Percentiles rank a stretch among this genome's conserved stretches.
Conservation (phyloP, 1,140 invertebrate genomes). For the Harpegnathos saltator region DNA sequence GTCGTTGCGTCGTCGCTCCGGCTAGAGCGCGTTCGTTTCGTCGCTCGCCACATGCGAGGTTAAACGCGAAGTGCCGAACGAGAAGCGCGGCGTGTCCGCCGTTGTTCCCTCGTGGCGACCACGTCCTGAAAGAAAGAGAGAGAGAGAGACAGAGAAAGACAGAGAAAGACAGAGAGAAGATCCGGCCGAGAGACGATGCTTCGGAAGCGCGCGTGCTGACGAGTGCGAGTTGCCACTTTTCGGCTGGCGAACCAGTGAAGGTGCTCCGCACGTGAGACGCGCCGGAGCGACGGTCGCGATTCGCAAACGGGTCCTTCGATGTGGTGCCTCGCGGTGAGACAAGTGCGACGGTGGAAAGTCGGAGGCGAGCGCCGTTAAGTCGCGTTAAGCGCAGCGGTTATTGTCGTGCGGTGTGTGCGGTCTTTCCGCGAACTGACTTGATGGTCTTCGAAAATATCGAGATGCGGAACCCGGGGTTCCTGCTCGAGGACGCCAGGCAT, state of each 20-base stretch:
- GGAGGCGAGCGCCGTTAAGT: conserved; percentile 28
- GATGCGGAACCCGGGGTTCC: conserved; percentile 85
- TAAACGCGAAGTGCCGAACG: conserved; percentile 23
- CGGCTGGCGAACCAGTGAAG: not conserved
- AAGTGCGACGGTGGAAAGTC: conserved; percentile 25
- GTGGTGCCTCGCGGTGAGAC: conserved; percentile 22
- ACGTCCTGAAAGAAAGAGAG: not conserved
- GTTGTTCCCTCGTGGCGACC: conserved; percentile 6
- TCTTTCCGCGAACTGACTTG: conserved; percentile 62
- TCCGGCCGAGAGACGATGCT: not conserved
- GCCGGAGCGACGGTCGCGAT: not conserved
- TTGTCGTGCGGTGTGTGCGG: not conserved
- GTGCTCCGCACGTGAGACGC: not conserved
- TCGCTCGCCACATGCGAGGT: not conserved
- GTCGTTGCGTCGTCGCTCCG: no score
- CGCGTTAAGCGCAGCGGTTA: not conserved
- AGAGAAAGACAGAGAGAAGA: no score
- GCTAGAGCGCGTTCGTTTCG: not conserved
- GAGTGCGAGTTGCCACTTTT: not conserved
- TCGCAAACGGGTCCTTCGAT: not conserved
- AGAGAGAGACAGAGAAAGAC: no score
- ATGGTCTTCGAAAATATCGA: conserved; percentile 85
- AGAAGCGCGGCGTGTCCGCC: no score
- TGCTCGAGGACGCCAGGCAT: conserved; percentile 84
- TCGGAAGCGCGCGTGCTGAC: conserved; percentile 7